Evolutionary conservation across 2,888 invertebrate species (phyloP).

Genomic region (Amorpha juglandis): DNA sequence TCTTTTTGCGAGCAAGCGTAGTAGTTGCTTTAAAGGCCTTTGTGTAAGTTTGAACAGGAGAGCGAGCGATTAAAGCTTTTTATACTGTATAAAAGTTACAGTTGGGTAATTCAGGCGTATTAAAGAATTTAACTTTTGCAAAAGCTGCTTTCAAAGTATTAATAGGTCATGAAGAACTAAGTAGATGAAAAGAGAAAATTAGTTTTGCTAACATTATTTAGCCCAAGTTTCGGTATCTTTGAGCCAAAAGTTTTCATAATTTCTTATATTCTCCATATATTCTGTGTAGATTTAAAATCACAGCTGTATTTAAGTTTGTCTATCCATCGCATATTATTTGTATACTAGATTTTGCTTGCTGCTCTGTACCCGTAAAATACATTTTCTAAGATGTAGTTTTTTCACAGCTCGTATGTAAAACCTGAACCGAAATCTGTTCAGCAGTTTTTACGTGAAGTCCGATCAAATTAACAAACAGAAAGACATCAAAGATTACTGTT

Average conservation of each 20-base stretch:
- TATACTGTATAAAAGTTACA: constrained; percentile 4
- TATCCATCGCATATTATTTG: too few species aligned
- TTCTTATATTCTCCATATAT: too few species aligned
- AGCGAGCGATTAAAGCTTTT: constrained; percentile 10
- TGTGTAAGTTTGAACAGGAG: constrained; percentile 12
- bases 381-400: too few species aligned
- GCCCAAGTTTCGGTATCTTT: not conserved
- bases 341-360: too few species aligned
- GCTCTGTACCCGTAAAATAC: too few species aligned
- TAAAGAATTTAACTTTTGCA: not conserved
- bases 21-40: constrained; percentile 14
- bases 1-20: not conserved
- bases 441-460: too few species aligned
- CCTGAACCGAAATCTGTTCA: too few species aligned
- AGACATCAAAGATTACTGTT: too few species aligned
- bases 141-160: not conserved
- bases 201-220: not conserved
- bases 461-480: too few species aligned
- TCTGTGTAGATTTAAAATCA: too few species aligned
- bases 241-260: not conserved
- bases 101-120: not conserved
- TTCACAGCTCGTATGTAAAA: too few species aligned
- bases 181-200: not conserved
- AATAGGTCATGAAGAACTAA: not conserved
- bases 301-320: not conserved